Base-by-base conservation (phyloP, 92 coral and sea anemone genomes). In the Micromussa lordhowensis region DNA sequence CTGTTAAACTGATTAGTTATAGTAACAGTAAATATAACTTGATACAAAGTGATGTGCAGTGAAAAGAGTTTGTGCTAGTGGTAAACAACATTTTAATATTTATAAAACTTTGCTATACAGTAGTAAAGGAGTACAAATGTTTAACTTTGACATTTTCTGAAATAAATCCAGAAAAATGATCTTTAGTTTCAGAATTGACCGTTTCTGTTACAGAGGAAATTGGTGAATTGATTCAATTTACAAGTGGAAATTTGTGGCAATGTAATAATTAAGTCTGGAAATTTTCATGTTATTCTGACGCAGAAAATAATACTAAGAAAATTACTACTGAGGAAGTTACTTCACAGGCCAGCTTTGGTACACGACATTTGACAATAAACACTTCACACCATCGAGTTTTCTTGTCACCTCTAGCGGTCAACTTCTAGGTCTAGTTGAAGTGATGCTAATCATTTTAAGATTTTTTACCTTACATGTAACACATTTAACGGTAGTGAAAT, bases 161-260 rank as follows among this genome's bases (percentile, higher is more conserved):
- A 29, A 48, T 19, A 49, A 13, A 26, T 61, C 28, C 66, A 69
- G 22, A 44, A 29, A 11, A 35, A n/a, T 22, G 29, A 2, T 12
- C 17, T 9, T 3, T 26, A 26, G 2, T 64, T n/a, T 26, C 11
- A n/a, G 24, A n/a, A 64, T 54, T 75, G 72, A 84, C 81, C n/a
- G 66, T 84, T 84, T 84, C 81, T 79, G 48, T 8, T 15, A 49
- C 54, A 15, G 26, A 48, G 32, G 35, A 54, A 36, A 84, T 53
- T 71, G 68, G 59, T 17, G 36, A 36, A 16, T 66, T 66, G 71
- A 83, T 29, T 59, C 29, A 35, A 24, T 61, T 61, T 24, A 58
- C 2, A 30, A 22, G 28, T 24, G 58, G 14, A 73, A 55, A 57
- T 32, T 38, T 26, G 70, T 73, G 15, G 55, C 88, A 73, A 1